A percentile compares a stretch with the other conserved stretches of the same genome.
phyloP scores from a whole-genome alignment of 2,888 invertebrate species.

The Nemotelus nigrinus region DNA sequence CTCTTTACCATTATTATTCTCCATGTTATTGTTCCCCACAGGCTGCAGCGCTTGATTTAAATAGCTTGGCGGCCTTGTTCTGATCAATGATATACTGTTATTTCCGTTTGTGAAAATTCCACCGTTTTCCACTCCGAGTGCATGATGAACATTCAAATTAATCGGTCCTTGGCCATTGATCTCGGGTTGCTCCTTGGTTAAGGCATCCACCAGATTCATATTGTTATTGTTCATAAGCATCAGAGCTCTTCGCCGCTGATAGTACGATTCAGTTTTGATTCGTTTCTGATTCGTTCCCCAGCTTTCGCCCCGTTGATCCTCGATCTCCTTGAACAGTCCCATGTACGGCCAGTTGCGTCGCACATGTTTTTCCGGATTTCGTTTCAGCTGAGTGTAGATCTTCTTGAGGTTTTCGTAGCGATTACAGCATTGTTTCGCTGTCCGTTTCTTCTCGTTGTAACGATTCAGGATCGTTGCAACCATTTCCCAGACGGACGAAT shows the following conservation, averaged over 20 bases:
- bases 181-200: constrained; percentile 4
- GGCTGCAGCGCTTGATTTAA: background rate
- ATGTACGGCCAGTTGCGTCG: constrained; percentile 60
- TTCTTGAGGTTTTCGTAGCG: constrained; percentile 64
- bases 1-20: constrained; percentile 9
- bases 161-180: background rate
- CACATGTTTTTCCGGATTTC: constrained; percentile 64
- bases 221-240: constrained; percentile 51
- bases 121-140: background rate
- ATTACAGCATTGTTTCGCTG: constrained; percentile 63
- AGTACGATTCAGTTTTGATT: constrained; percentile 54
- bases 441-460: constrained; percentile 62
- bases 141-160: background rate
- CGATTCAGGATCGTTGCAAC: constrained; percentile 63
- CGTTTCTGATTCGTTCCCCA: constrained; percentile 63
- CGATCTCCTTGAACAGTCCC: constrained; percentile 59
- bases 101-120: constrained; percentile 12
- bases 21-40: background rate
- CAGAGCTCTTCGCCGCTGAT: constrained; percentile 57
- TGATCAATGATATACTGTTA: constrained; percentile 31
- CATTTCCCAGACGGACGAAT: constrained; percentile 65
- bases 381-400: constrained; percentile 63
- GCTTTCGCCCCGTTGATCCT: constrained; percentile 64
- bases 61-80: background rate
- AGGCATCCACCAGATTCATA: constrained; percentile 53